These are phyloP conservation scores for Gallinago nigripennis DNA, from an alignment of 2,797 vertebrate species.

Conservation along the genomic window DNA sequence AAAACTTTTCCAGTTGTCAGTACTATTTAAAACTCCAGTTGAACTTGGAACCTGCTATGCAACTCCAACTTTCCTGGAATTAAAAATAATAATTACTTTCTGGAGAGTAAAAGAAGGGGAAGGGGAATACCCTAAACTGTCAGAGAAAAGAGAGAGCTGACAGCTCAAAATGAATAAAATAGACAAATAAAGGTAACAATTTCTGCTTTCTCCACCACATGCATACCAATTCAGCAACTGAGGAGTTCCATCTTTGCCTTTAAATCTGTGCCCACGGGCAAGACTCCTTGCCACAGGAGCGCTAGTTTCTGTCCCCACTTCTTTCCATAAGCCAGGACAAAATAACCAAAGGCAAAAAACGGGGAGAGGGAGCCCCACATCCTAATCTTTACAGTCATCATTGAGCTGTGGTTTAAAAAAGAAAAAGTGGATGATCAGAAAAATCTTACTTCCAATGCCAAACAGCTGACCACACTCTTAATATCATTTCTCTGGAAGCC, in stretches of 20 bases:
- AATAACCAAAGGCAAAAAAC: background rate
- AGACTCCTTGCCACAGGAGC: background rate
- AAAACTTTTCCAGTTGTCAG: background rate
- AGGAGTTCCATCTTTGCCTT: background rate
- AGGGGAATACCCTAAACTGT: background rate
- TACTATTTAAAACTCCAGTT: constrained; percentile 54
- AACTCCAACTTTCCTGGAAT: constrained; percentile 46
- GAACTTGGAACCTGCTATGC: constrained; percentile 1
- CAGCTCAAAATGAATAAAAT: background rate
- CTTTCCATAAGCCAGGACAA: background rate
- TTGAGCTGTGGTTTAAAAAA: constrained; percentile 22
- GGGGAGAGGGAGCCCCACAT: background rate
- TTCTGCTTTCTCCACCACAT: background rate
- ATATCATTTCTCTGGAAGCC: background rate
- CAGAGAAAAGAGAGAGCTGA: background rate
- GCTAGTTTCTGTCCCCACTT: background rate
- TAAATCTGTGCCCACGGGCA: background rate
- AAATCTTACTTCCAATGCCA: constrained; percentile 7
- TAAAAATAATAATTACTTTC: constrained; percentile 23
- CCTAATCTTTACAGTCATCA: constrained; percentile 29
- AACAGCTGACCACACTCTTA: constrained; percentile 38
- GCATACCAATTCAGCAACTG: background rate
- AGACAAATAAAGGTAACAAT: background rate
- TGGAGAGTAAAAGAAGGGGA: background rate
- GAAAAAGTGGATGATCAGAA: constrained; percentile 30